Percentiles rank a stretch among this genome's conserved stretches.
Conservation (phyloP, 2,888 invertebrate genomes). For the Epistrophe grossulariae region DNA sequence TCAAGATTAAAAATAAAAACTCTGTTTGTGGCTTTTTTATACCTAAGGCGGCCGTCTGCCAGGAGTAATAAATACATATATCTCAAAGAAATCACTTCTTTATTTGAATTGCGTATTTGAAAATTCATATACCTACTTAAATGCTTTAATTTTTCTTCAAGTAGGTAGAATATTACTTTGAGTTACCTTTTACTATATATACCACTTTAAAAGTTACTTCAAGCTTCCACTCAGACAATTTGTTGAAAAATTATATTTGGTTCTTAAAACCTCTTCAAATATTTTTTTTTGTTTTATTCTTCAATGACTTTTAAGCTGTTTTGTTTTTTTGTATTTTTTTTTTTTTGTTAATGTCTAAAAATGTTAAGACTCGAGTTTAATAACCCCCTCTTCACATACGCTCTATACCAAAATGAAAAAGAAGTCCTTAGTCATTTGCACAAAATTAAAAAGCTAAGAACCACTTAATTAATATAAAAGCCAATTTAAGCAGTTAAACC, state of each 20-base stretch:
- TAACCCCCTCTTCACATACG: background rate
- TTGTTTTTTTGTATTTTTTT: slow-evolving; percentile 3
- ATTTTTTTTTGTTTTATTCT: background rate
- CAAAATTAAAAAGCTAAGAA: slow-evolving; percentile 51
- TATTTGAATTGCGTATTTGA: background rate
- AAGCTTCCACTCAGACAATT: slow-evolving; percentile 1
- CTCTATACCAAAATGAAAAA: background rate
- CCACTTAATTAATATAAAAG: slow-evolving; percentile 63
- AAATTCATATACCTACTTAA: background rate
- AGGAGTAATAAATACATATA: too few relatives aligned
- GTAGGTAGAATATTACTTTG: slow-evolving; percentile 3
- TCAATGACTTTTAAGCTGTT: background rate
- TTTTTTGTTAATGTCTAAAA: background rate
- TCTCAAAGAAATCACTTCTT: background rate
- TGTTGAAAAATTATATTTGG: background rate
- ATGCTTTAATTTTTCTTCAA: background rate
- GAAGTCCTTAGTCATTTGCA: slow-evolving; percentile 22
- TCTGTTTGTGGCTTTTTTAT: too few relatives aligned
- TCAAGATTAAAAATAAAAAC: too few relatives aligned
- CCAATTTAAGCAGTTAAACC: slow-evolving; percentile 58
- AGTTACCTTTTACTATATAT: background rate
- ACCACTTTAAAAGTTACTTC: slow-evolving; percentile 10
- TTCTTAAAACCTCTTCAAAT: background rate
- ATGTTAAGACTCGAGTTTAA: background rate
- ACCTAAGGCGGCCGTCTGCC: too few relatives aligned